Percentiles rank a stretch among this genome's conserved stretches.
phyloP scores from a whole-genome alignment of 1,140 invertebrate genomes.

The Drosophila erecta region DNA sequence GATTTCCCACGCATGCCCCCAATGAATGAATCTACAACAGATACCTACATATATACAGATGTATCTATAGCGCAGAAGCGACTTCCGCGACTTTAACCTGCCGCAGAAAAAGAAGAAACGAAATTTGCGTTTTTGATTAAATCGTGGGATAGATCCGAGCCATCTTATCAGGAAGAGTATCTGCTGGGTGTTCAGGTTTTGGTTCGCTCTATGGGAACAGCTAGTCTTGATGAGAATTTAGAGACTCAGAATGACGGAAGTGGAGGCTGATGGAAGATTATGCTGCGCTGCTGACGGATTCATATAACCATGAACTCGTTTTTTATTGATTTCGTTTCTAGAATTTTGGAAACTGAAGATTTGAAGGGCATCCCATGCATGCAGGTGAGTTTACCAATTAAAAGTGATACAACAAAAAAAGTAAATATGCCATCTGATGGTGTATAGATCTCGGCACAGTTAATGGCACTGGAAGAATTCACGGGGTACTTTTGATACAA shows the following conservation, averaged over 20 bases:
- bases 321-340: not conserved
- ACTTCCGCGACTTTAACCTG: conserved; percentile 59
- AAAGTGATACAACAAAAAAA: conserved; percentile 15
- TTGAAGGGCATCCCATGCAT: not conserved
- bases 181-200: conserved; percentile 9
- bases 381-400: conserved; percentile 5
- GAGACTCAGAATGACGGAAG: conserved; percentile 28
- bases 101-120: conserved; percentile 16
- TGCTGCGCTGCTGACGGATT: not conserved
- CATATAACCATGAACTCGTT: not conserved
- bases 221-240: conserved; percentile 14
- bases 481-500: conserved; percentile 83
- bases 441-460: conserved; percentile 81
- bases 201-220: not conserved
- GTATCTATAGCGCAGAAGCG: conserved; percentile 33
- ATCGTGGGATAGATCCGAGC: conserved; percentile 77
- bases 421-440: conserved; percentile 8
- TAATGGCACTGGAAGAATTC: conserved; percentile 86
- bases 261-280: conserved; percentile 22
- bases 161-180: conserved; percentile 57
- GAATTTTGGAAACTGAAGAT: not conserved
- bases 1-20: conserved; percentile 74
- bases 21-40: conserved; percentile 30
- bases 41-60: conserved; percentile 4
- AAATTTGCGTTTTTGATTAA: conserved; percentile 83